Evolutionary conservation across 2,888 invertebrate genomes (phyloP).

Genomic region (Epistrophe grossulariae): DNA sequence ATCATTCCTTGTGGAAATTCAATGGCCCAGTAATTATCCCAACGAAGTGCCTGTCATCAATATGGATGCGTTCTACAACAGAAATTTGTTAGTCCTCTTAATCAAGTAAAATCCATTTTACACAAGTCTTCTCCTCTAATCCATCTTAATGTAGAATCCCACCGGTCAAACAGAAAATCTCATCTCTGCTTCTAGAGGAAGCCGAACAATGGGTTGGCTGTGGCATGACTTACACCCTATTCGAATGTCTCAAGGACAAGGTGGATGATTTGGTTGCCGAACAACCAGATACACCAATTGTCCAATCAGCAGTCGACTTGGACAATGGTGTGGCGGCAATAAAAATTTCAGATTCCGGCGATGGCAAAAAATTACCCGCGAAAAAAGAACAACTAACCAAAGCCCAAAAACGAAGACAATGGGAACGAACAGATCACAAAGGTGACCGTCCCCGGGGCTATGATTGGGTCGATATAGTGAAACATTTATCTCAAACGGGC

Average conservation of each 20-base stretch:
- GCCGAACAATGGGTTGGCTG: slow-evolving; percentile 93
- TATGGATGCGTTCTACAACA: slow-evolving; percentile 96
- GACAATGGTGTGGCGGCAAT: slow-evolving; percentile 80
- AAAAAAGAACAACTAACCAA: slow-evolving; percentile 95
- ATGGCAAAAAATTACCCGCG: slow-evolving; percentile 85
- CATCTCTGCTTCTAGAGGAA: slow-evolving; percentile 87
- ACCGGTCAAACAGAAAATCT: slow-evolving; percentile 89
- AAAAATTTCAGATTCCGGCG: slow-evolving; percentile 80
- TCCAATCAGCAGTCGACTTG: slow-evolving; percentile 77
- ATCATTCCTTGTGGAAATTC: slow-evolving; percentile 94
- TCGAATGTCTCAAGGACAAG: slow-evolving; percentile 95
- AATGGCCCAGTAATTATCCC: slow-evolving; percentile 95
- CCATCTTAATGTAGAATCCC: slow-evolving; percentile 85
- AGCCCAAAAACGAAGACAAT: slow-evolving; percentile 94
- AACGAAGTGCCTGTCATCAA: slow-evolving; percentile 91
- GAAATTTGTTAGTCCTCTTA: slow-evolving; percentile 90
- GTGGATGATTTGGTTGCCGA: slow-evolving; percentile 88
- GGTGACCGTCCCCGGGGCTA: slow-evolving; percentile 95
- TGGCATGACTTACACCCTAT: slow-evolving; percentile 97
- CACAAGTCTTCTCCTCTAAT: background rate
- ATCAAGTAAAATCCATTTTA: background rate
- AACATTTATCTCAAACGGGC: slow-evolving; percentile 94
- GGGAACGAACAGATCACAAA: slow-evolving; percentile 92
- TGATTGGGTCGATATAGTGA: slow-evolving; percentile 98
- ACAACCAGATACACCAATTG: slow-evolving; percentile 86